These are phyloP conservation scores for Neomorphus geoffroyi DNA, from an alignment of 2,797 vertebrate genomes.

Conservation along the genomic window DNA sequence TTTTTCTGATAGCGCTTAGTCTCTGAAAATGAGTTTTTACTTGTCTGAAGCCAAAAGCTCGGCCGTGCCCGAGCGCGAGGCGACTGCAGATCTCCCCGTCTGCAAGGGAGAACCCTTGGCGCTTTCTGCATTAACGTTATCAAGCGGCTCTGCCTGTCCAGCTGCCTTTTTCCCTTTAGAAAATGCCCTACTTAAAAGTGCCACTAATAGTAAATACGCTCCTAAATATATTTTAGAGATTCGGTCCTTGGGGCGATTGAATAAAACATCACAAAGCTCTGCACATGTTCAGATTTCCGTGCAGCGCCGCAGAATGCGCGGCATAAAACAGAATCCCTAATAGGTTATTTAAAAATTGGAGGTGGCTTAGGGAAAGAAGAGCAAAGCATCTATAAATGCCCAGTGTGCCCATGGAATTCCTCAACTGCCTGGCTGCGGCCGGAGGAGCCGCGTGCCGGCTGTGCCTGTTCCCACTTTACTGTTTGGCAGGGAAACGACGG, in stretches of 20 bases:
- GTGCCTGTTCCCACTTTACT: too few relatives aligned
- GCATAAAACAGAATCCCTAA: neutral
- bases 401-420: too few relatives aligned
- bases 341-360: neutral
- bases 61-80: rapidly evolving
- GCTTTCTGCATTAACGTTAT: neutral
- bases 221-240: neutral
- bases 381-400: neutral
- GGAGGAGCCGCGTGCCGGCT: too few relatives aligned
- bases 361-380: neutral
- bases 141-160: neutral
- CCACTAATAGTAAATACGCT: neutral
- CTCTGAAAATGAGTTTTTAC: neutral
- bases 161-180: neutral
- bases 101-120: rapidly evolving
- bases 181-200: neutral
- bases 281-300: rapidly evolving
- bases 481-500: neutral
- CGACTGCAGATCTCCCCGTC: rapidly evolving
- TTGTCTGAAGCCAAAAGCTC: neutral
- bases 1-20: neutral
- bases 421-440: too few relatives aligned
- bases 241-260: neutral
- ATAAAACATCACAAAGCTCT: neutral
- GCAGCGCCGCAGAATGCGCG: rapidly evolving